A percentile compares a stretch with the other conserved stretches of the same genome.
phyloP scores from a whole-genome alignment of 2,888 invertebrate genomes.

The Cordilura impudica region DNA sequence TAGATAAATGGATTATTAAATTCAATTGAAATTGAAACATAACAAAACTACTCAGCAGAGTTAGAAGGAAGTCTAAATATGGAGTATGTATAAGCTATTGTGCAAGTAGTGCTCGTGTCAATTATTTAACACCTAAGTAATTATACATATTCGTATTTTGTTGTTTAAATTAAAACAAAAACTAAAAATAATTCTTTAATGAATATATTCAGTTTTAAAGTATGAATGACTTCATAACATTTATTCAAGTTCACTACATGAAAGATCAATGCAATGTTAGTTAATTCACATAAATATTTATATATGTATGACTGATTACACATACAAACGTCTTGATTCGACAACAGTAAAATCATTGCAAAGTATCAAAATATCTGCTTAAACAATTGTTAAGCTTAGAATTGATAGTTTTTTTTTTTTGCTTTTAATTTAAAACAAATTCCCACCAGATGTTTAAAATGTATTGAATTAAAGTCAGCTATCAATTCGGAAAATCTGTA shows the following conservation, averaged over 20 bases:
- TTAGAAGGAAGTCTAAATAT: not conserved
- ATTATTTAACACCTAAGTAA: not conserved
- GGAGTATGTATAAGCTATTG: not conserved
- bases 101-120: no score
- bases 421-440: not conserved
- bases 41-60: not conserved
- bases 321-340: no score
- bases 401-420: not conserved
- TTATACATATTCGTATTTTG: not conserved
- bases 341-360: not conserved
- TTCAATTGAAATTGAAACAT: no score
- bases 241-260: constrained; percentile 55
- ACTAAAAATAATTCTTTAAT: not conserved
- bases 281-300: not conserved
- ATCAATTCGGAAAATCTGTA: not conserved
- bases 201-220: not conserved
- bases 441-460: constrained; percentile 8
- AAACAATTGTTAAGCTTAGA: not conserved
- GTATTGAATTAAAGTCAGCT: not conserved
- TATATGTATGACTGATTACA: no score
- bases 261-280: constrained; percentile 35
- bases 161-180: not conserved
- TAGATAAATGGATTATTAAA: no score
- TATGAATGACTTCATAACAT: constrained; percentile 49
- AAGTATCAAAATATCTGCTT: not conserved